phyloP scores from a whole-genome alignment of 2,113 vertebrate species.

The Ptyas mucosa region DNA sequence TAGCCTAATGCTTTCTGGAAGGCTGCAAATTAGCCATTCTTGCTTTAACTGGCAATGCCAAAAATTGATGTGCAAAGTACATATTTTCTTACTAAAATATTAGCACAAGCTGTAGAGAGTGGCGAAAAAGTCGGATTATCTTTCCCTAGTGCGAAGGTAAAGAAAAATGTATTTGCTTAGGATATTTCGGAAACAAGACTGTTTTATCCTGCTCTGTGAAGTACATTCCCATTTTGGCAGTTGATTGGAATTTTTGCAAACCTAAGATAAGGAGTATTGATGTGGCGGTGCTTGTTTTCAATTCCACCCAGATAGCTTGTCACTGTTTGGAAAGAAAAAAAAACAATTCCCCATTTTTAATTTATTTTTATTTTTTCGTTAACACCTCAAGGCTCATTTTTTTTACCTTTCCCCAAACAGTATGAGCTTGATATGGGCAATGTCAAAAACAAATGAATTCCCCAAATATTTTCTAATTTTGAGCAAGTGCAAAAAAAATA shows the following conservation, averaged over 20 bases:
- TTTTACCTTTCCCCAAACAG: constrained; percentile 48
- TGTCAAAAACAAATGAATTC: constrained; percentile 63
- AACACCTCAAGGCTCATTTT: constrained; percentile 45
- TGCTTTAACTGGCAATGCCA: not conserved
- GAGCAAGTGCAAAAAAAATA: constrained; percentile 48
- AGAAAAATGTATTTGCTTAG: not conserved
- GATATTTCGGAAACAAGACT: constrained; percentile 28
- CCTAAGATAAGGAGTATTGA: constrained; percentile 44
- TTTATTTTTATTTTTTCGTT: not conserved
- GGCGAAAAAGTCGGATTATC: constrained; percentile 23
- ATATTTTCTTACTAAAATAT: not conserved
- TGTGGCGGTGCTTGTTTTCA: constrained; percentile 11
- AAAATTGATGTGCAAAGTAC: not conserved
- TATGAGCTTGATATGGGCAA: constrained; percentile 38
- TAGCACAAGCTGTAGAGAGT: not conserved
- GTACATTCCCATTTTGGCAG: constrained; percentile 16
- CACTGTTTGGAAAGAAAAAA: constrained; percentile 14
- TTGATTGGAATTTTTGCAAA: constrained; percentile 35
- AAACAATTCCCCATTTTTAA: not conserved
- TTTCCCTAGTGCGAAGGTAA: not conserved
- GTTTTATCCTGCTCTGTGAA: constrained; percentile 37
- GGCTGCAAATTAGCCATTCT: not conserved
- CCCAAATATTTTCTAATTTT: constrained; percentile 63
- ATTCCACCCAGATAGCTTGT: not conserved
- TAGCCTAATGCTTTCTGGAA: not conserved